Conservation (phyloP, 2,888 invertebrate genomes). For the Allophyes oxyacanthae region DNA sequence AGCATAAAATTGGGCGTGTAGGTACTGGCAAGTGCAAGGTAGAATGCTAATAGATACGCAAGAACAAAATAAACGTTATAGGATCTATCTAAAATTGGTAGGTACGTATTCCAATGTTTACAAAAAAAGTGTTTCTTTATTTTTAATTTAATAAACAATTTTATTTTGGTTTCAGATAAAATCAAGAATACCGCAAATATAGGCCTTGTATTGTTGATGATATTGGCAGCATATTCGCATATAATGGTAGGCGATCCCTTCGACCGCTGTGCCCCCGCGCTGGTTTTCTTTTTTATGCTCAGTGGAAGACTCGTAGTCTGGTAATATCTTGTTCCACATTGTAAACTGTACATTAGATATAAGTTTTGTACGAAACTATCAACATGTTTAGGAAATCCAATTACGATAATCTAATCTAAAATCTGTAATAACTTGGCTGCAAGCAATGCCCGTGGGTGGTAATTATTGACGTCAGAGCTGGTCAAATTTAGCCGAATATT, state of each 20-base stretch:
- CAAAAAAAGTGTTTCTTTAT: too few species aligned
- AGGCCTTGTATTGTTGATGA: constrained; percentile 94
- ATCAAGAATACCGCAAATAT: constrained; percentile 97
- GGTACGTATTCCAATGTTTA: too few species aligned
- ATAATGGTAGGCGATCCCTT: constrained; percentile 97
- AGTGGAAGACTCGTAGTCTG: constrained; percentile 96
- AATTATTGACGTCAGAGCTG: constrained; percentile 57
- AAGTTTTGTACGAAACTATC: neutral
- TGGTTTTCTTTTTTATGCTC: constrained; percentile 98
- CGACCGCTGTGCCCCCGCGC: constrained; percentile 96
- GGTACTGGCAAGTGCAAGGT: too few species aligned
- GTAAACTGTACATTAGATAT: too few species aligned
- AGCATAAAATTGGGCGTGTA: too few species aligned
- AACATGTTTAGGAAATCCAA: constrained; percentile 5
- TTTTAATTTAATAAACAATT: too few species aligned
- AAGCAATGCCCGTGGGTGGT: constrained; percentile 50
- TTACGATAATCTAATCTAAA: constrained; percentile 10
- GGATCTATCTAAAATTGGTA: too few species aligned
- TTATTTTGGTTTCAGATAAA: constrained; percentile 91
- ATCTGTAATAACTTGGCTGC: constrained; percentile 30
- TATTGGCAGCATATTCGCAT: constrained; percentile 97
- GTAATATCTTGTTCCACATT: constrained; percentile 69
- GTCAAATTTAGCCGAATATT: constrained; percentile 39
- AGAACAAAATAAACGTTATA: too few species aligned
- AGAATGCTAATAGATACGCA: too few species aligned